Base-by-base conservation (phyloP, 2,888 invertebrate species). In the Acanthosoma haemorrhoidale region DNA sequence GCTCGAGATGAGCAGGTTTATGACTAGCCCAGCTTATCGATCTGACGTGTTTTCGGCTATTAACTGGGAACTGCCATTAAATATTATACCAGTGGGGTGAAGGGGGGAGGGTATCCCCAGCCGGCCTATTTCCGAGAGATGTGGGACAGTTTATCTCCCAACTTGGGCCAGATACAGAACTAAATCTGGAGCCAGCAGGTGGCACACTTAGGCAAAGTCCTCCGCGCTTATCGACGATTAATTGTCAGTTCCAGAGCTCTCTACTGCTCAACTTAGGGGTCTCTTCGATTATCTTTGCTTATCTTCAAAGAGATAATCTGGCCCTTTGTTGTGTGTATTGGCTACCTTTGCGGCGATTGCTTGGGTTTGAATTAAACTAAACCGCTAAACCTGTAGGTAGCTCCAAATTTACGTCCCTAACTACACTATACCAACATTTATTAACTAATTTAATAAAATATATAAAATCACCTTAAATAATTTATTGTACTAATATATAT, bases 171-270 rank as follows among this genome's bases (percentile, higher is more conserved):
- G 51, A 51, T 51, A 51, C 25, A 51, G 51, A 51, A 51, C 6
- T 51, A 25, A 51, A 51, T 25, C 51, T 51, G 25, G 29, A 51
- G 51, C 29, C 51, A 21, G 51, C 51, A 51, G 51, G 51, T 51
- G 51, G 51, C 51, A 51, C 51, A 51, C 51, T 51, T 51, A 25
- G 51, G 25, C 51, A 11, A 51, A 51, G 51, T 51, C 51, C 51
- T 51, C 51, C 25, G 51, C 51, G 25, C 51, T 51, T 51, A 51
- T 51, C 51, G 51, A 51, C 51, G 29, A 51, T 51, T 51, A 51
- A 51, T 51, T 51, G 51, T 51, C 51, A 51, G 29, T 25, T 51
- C 29, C 51, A 51, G 51, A 25, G 25, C 25, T 21, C 25, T 25
- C n/a, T n/a, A n/a, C n/a, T n/a, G n/a, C n/a, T n/a, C n/a, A n/a